Evolutionary conservation across 2,888 invertebrate species (phyloP).

Genomic region (Cheilosia scutellata): DNA sequence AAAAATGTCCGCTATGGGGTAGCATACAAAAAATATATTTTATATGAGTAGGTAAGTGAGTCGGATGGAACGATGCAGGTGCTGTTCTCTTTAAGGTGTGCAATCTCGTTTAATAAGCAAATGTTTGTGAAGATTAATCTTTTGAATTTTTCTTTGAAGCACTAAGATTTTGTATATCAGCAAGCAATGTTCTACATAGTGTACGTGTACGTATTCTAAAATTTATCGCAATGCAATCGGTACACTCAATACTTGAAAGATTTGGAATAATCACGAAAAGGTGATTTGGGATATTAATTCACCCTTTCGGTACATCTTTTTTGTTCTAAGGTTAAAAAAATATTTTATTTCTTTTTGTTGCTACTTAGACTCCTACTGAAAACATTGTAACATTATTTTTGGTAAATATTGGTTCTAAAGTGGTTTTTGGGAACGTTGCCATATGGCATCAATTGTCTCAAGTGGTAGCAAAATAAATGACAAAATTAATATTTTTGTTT

Average conservation of each 20-base stretch:
- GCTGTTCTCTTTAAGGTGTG: constrained; percentile 49
- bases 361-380: too few species aligned
- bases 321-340: too few species aligned
- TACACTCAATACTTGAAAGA: constrained; percentile 30
- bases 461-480: too few species aligned
- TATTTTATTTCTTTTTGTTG: too few species aligned
- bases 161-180: constrained; percentile 8
- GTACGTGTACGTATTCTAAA: neutral
- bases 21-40: neutral
- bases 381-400: too few species aligned
- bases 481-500: too few species aligned
- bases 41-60: neutral
- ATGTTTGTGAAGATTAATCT: constrained; percentile 71
- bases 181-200: neutral
- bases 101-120: constrained; percentile 71
- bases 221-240: constrained; percentile 67
- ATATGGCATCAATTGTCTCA: too few species aligned
- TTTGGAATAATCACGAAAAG: neutral
- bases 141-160: constrained; percentile 20
- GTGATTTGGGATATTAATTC: too few species aligned
- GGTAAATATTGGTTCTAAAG: too few species aligned
- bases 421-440: too few species aligned
- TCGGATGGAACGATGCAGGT: constrained; percentile 2
- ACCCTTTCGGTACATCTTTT: too few species aligned
- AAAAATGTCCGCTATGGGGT: constrained; percentile 21